phyloP scores from a whole-genome alignment of 53 echinoderm and acorn worm genomes.

The Crossaster papposus region DNA sequence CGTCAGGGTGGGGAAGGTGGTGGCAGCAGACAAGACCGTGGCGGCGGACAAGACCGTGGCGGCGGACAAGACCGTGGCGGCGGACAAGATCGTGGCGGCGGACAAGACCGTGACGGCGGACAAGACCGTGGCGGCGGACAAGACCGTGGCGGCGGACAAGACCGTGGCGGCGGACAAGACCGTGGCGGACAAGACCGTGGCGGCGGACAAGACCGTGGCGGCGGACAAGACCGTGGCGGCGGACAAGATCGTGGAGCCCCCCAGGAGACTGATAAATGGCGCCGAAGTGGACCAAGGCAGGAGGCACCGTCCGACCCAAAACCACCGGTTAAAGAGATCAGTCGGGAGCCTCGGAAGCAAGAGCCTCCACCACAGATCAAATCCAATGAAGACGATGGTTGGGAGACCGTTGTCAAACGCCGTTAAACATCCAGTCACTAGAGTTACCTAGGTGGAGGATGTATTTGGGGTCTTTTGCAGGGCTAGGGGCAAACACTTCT shows the following conservation, averaged over 20 bases:
- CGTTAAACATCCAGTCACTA: conserved; percentile 32
- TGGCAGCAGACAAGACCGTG: conserved; percentile 42
- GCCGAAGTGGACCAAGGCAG: conserved; percentile 27
- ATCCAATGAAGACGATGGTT: conserved; percentile 82
- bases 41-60: conserved; percentile 41
- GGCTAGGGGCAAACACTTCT: too few species aligned
- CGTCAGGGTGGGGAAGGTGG: conserved; percentile 16
- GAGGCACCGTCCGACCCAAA: conserved; percentile 24
- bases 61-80: conserved; percentile 44
- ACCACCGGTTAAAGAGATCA: background rate
- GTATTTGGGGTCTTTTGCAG: background rate
- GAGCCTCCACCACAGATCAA: conserved; percentile 46
- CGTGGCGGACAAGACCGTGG: conserved; percentile 39
- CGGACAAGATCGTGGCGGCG: conserved; percentile 39
- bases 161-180: conserved; percentile 46
- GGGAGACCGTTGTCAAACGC: conserved; percentile 90
- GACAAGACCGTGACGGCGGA: conserved; percentile 42
- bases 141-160: conserved; percentile 42
- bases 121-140: conserved; percentile 45
- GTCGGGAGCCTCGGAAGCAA: conserved; percentile 35
- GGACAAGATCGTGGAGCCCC: conserved; percentile 40
- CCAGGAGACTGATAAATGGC: conserved; percentile 33
- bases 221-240: conserved; percentile 39
- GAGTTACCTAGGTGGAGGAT: background rate
- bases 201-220: conserved; percentile 43